Evolutionary conservation across 2,113 vertebrate species (phyloP).

Genomic region (Chamaea fasciata): DNA sequence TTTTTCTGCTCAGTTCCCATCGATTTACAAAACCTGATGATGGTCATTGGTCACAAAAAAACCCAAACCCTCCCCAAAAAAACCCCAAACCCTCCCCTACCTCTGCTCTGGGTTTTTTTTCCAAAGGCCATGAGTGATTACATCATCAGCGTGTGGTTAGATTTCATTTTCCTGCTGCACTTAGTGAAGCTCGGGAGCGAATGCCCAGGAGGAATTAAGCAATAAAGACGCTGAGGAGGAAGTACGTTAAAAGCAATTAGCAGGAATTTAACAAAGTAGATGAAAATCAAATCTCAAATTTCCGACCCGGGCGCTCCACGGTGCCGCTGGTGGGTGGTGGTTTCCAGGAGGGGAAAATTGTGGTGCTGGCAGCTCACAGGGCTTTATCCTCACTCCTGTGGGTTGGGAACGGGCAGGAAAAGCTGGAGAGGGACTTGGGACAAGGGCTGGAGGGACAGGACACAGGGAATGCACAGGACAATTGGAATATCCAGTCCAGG

Average conservation of each 20-base stretch:
- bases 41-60: neutral
- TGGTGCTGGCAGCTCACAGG: neutral
- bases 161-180: conserved; percentile 61
- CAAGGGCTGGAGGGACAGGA: neutral
- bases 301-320: neutral
- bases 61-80: rapidly evolving
- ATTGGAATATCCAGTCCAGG: too few species aligned
- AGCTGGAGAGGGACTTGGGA: neutral
- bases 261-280: conserved; percentile 65
- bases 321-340: neutral
- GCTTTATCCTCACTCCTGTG: rapidly evolving
- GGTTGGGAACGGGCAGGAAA: rapidly evolving
- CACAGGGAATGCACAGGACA: neutral
- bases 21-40: neutral
- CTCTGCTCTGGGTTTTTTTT: neutral
- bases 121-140: neutral
- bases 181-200: conserved; percentile 37
- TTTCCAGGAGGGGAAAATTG: neutral
- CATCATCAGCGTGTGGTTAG: neutral
- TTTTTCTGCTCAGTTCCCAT: neutral
- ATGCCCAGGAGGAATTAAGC: conserved; percentile 68
- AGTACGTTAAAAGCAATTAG: conserved; percentile 68
- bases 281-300: conserved; percentile 55
- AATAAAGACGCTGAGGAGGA: conserved; percentile 22
- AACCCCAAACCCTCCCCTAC: too few species aligned